These are phyloP conservation scores for Ariolimax columbianus DNA, from an alignment of 2,888 invertebrate genomes.

Conservation along the genomic window DNA sequence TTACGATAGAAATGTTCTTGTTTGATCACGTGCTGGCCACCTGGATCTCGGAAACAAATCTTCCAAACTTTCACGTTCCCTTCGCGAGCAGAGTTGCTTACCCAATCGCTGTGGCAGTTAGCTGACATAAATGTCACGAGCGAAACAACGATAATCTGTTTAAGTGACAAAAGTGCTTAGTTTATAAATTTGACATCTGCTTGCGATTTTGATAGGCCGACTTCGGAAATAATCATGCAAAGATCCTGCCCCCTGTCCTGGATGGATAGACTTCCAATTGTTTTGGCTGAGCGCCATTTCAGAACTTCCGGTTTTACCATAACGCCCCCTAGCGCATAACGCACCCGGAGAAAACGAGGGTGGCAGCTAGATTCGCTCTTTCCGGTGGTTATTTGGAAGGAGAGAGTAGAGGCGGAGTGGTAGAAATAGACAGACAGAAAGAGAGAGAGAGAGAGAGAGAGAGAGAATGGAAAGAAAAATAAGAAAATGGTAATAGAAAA, in stretches of 20 bases:
- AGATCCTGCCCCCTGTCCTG: not conserved
- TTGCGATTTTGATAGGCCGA: constrained; percentile 31
- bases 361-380: not conserved
- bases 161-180: constrained; percentile 51
- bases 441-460: no score
- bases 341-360: not conserved
- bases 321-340: constrained; percentile 15
- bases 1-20: not conserved
- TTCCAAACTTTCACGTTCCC: constrained; percentile 12
- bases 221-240: constrained; percentile 30
- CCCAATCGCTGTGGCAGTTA: constrained; percentile 45
- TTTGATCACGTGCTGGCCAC: constrained; percentile 25
- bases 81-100: constrained; percentile 21
- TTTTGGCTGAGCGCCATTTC: constrained; percentile 39
- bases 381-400: not conserved
- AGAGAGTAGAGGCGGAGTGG: no score
- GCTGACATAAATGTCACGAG: constrained; percentile 53
- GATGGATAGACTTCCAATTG: constrained; percentile 34
- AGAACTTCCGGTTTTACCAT: constrained; percentile 39
- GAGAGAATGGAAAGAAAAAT: no score
- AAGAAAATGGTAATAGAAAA: no score
- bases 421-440: no score
- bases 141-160: constrained; percentile 53
- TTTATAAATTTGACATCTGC: constrained; percentile 45
- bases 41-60: constrained; percentile 16